phyloP scores from a whole-genome alignment of 2,113 vertebrate species.

The Pteronura brasiliensis region DNA sequence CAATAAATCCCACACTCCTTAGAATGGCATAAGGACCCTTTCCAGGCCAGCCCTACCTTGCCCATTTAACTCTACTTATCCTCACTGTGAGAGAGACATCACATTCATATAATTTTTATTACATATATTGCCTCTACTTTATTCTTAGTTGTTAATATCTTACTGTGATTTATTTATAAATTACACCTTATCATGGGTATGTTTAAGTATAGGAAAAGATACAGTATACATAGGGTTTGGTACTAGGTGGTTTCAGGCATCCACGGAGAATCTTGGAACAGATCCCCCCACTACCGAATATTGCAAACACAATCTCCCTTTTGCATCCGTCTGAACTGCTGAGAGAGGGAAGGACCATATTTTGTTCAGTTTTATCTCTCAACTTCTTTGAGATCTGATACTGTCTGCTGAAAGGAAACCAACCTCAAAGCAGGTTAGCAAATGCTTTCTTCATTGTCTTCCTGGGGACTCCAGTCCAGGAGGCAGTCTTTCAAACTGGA shows the following conservation, averaged over 20 bases:
- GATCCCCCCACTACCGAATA: not conserved
- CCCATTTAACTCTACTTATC: not conserved
- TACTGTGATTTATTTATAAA: not conserved
- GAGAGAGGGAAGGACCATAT: not conserved
- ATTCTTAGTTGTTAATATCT: not conserved
- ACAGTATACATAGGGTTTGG: not conserved
- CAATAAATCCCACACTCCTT: not conserved
- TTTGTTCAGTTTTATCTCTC: not conserved
- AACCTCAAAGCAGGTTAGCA: not conserved
- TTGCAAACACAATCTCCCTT: not conserved
- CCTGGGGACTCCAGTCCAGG: not conserved
- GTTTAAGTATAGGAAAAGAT: not conserved
- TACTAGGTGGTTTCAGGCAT: not conserved
- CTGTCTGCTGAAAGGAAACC: not conserved
- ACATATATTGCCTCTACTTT: not conserved
- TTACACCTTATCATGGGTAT: not conserved
- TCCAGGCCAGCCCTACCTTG: not conserved
- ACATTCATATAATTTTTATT: not conserved
- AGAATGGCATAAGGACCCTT: not conserved
- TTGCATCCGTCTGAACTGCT: not conserved
- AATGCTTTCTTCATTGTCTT: not conserved
- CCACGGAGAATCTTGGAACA: not conserved
- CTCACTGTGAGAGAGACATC: not conserved
- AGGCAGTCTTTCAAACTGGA: not conserved
- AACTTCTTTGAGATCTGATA: not conserved